Conservation (phyloP, 2,888 invertebrate species). For the Andrena haemorrhoa region DNA sequence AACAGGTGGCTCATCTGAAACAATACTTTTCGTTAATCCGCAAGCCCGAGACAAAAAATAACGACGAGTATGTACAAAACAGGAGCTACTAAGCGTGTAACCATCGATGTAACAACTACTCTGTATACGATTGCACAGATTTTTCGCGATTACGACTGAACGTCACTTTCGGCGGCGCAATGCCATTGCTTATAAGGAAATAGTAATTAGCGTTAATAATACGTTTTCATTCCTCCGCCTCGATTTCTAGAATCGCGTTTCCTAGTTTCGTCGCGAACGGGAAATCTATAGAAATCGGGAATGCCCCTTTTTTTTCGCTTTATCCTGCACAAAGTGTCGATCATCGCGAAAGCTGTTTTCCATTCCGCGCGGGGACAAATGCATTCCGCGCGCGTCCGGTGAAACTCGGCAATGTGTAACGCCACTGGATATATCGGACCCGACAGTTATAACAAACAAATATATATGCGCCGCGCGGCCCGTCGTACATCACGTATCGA, state of each 20-base stretch:
- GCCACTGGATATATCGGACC: conserved; percentile 67
- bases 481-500: conserved; percentile 66
- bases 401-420: conserved; percentile 81
- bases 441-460: conserved; percentile 68
- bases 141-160: neutral
- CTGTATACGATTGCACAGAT: neutral
- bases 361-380: conserved; percentile 50
- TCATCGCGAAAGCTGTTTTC: conserved; percentile 66
- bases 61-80: neutral
- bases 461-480: conserved; percentile 63
- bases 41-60: neutral
- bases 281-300: neutral
- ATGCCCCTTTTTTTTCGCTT: neutral
- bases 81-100: neutral
- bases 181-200: neutral
- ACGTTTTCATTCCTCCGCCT: too few species aligned
- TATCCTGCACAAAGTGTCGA: conserved; percentile 15
- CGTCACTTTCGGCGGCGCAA: neutral
- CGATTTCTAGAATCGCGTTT: neutral
- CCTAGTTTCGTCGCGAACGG: neutral
- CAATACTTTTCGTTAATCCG: conserved; percentile 15
- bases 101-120: neutral
- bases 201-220: too few species aligned
- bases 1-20: conserved; percentile 90
- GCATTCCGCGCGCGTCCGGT: conserved; percentile 78